Percentiles rank a stretch among this genome's conserved stretches.
phyloP scores from a whole-genome alignment of 2,888 invertebrate species.

The Chrysolina oricalcia region DNA sequence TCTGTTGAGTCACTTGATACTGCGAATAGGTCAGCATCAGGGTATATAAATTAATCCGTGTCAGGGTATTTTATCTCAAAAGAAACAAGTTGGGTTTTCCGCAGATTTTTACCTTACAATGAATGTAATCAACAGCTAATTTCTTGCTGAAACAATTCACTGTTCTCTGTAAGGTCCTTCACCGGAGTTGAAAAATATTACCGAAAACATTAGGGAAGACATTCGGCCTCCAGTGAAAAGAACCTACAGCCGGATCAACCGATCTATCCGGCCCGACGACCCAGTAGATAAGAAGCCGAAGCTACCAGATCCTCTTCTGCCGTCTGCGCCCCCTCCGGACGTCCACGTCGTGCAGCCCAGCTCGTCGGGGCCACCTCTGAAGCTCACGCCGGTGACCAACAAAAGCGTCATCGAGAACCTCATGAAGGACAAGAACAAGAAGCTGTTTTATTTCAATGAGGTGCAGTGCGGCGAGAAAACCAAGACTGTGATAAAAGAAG shows the following conservation, averaged over 20 bases:
- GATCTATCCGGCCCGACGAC: background rate
- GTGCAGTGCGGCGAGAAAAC: conserved; percentile 36
- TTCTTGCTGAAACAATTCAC: no score
- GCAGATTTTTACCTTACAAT: no score
- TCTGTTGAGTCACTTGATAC: no score
- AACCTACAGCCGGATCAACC: conserved; percentile 37
- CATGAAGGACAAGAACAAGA: conserved; percentile 46
- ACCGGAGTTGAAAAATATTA: conserved; percentile 29
- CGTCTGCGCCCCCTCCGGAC: background rate
- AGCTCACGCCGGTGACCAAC: conserved; percentile 46
- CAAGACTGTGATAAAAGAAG: conserved; percentile 40
- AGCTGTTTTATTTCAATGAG: conserved; percentile 47
- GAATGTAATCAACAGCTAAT: no score
- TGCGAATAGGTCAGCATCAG: no score
- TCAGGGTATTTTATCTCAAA: no score
- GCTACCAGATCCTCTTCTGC: background rate
- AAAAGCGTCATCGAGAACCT: conserved; percentile 50
- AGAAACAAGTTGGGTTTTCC: no score
- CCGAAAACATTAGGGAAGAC: background rate
- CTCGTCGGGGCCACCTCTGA: conserved; percentile 5
- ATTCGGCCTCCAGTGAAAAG: conserved; percentile 26
- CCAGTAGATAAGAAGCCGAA: background rate
- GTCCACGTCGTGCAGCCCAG: background rate
- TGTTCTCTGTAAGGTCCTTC: conserved; percentile 11
- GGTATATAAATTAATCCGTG: no score